Evolutionary conservation across 2,113 vertebrate species (phyloP), one percentile per base, ranked within the genome.

Genomic region (Cariama cristata): DNA sequence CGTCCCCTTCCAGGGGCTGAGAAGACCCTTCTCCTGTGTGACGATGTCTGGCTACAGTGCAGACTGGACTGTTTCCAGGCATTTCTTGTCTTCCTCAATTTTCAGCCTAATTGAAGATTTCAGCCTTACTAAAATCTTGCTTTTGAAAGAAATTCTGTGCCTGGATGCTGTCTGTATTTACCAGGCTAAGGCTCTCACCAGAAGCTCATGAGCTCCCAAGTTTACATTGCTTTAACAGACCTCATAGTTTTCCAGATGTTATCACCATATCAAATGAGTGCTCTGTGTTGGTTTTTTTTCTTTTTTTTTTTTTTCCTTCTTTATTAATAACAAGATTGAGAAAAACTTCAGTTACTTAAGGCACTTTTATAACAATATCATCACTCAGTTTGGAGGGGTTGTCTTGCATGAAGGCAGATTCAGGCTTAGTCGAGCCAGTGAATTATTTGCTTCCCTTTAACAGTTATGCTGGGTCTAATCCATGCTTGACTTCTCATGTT

Each of bases 71-170:
- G 38, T 56, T 64, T 75, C 44, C n/a, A 71, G 28, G 58, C 14
- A 22, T 52, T 88, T 71, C 44, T 69, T 35, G 32, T 55, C 33
- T 77, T 64, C 62, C 55, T 67, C 69, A 89, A 60, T 84, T 93
- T 76, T 77, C 55, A 91, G 49, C 90, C 83, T 95, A 91, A 66
- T 33, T 94, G 66, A 42, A 38, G 13, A 83, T 95, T 76, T 94
- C 60, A 60, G 88, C 71, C 73, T 91, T 75, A 93, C 96, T 97
- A 79, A 83, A 77, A 22, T 38, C 59, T 50, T 62, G 50, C 47
- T 92, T 95, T 93, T 33, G n/a, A 94, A 96, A 93, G 42, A 83
- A 94, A 96, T 95, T 91, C 79, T 81, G 53, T 79, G n/a, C 80
- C 90, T 85, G 86, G 82, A 83, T 74, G 76, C 86, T 47, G 38